These are phyloP conservation scores for Bedellia somnulentella DNA, from an alignment of 2,888 invertebrate species.

Conservation along the genomic window DNA sequence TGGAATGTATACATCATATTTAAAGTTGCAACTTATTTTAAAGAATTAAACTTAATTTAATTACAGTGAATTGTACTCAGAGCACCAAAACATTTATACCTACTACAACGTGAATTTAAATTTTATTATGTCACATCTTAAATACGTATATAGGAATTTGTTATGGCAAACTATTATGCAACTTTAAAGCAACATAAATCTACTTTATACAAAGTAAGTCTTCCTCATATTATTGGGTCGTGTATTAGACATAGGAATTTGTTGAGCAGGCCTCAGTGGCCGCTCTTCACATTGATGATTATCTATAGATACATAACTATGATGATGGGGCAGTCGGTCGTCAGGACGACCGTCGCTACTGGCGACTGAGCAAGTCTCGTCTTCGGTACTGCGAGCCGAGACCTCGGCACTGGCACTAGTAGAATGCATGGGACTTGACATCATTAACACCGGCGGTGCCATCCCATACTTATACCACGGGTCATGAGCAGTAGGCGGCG, in stretches of 20 bases:
- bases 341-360: constrained; percentile 60
- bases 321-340: constrained; percentile 54
- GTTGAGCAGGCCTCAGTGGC: constrained; percentile 48
- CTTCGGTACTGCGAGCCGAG: constrained; percentile 63
- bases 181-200: constrained; percentile 7
- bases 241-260: constrained; percentile 49
- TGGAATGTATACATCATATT: too few species aligned
- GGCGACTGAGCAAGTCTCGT: constrained; percentile 63
- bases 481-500: constrained; percentile 53
- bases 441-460: constrained; percentile 54
- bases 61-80: too few species aligned
- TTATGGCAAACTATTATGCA: background rate
- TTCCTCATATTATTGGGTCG: constrained; percentile 45
- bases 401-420: constrained; percentile 62
- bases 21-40: too few species aligned
- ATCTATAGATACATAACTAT: constrained; percentile 60
- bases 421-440: constrained; percentile 67
- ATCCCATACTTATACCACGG: constrained; percentile 58
- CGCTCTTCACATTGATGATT: constrained; percentile 54
- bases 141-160: too few species aligned
- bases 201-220: constrained; percentile 51
- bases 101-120: too few species aligned
- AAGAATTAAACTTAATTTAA: too few species aligned
- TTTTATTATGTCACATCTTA: too few species aligned
- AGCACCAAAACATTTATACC: too few species aligned